A percentile compares a stretch with the other conserved stretches of the same genome.
Evolutionary conservation across 2,888 invertebrate species (phyloP).

Genomic region (Drosophila leonis): DNA sequence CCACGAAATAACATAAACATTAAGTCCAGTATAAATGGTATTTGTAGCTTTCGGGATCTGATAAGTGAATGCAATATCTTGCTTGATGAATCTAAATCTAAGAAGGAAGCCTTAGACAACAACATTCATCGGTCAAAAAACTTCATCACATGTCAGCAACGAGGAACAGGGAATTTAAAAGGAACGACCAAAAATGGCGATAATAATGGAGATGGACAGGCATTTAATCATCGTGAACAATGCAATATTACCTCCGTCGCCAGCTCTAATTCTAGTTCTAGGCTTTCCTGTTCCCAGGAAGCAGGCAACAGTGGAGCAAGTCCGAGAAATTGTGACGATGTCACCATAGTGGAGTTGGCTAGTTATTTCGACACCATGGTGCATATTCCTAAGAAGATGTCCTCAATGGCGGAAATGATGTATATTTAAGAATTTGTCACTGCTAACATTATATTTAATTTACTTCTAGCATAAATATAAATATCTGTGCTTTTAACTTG

Average conservation of each 20-base stretch:
- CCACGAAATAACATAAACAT: constrained; percentile 30
- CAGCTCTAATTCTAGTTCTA: constrained; percentile 18
- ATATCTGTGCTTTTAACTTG: constrained; percentile 22
- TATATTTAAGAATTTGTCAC: constrained; percentile 89
- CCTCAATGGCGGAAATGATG: constrained; percentile 99
- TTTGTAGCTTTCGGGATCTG: constrained; percentile 78
- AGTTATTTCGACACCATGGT: constrained; percentile 98
- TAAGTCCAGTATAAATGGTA: constrained; percentile 43
- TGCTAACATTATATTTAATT: constrained; percentile 2
- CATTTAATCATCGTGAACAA: constrained; percentile 6
- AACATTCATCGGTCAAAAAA: constrained; percentile 39
- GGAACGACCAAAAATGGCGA: constrained; percentile 5
- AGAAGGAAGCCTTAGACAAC: constrained; percentile 53
- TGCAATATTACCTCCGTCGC: constrained; percentile 1
- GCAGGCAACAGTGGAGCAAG: constrained; percentile 86
- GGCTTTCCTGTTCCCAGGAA: constrained; percentile 91
- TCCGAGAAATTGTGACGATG: constrained; percentile 86
- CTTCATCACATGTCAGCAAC: constrained; percentile 41
- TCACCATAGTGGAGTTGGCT: constrained; percentile 97
- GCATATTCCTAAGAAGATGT: constrained; percentile 99
- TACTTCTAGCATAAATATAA: background rate
- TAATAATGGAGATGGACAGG: constrained; percentile 6
- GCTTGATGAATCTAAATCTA: constrained; percentile 67
- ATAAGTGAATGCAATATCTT: constrained; percentile 79
- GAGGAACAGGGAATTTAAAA: constrained; percentile 10